phyloP scores from a whole-genome alignment of 1,140 invertebrate genomes.

The Conus ventricosus region DNA sequence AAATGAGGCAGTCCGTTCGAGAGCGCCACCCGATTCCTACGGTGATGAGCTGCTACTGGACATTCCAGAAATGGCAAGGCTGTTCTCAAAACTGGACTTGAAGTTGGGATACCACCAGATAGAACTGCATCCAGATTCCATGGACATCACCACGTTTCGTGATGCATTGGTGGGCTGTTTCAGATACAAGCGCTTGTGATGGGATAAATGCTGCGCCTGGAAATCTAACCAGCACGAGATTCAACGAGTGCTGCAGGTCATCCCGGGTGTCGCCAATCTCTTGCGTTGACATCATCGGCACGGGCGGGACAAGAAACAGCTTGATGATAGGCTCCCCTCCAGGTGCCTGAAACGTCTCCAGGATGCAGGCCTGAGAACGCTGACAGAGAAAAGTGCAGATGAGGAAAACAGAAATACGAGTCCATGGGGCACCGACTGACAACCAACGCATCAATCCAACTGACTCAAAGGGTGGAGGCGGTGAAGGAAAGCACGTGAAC shows the following conservation, averaged over 20 bases:
- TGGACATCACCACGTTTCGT: no score
- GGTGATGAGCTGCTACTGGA: no score
- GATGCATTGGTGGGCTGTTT: no score
- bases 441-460: conserved; percentile 27
- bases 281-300: conserved; percentile 18
- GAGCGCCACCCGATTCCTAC: conserved; percentile 55
- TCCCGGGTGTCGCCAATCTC: conserved; percentile 8
- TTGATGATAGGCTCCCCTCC: no score
- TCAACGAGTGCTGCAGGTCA: background rate
- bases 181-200: no score
- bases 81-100: no score
- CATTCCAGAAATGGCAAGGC: no score
- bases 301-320: conserved; percentile 25
- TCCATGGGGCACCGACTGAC: conserved; percentile 43
- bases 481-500: conserved; percentile 31
- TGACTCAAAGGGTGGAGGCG: conserved; percentile 21
- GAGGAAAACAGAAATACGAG: background rate
- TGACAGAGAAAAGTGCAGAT: no score
- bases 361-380: no score
- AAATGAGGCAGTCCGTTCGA: conserved; percentile 57
- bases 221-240: conserved; percentile 20
- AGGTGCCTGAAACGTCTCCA: no score
- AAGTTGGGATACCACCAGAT: no score
- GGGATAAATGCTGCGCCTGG: background rate
- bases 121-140: no score